Base-by-base conservation (phyloP, 2,888 invertebrate species). In the Dryadula phaetusa region DNA sequence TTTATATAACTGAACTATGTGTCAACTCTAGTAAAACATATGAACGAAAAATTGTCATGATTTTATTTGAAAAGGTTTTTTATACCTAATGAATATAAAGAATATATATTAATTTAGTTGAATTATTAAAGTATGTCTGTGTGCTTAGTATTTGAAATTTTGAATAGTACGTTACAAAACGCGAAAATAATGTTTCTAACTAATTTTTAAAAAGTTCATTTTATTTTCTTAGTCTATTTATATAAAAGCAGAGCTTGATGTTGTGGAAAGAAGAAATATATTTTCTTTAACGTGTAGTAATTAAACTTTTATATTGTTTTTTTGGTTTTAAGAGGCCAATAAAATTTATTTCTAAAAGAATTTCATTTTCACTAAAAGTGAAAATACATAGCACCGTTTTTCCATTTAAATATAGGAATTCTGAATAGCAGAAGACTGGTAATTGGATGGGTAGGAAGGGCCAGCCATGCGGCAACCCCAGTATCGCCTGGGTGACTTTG, bases 401-500 rank as follows among this genome's bases (percentile, higher is more conserved):
- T 64, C n/a, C 40, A 49, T 49, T n/a, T 20, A 60, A 28, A 22
- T 53, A 67, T 64, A 58, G 34, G 54, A 56, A 60, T 58, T 62
- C 47, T 10, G 64, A 64, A 25, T 44, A 52, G 58, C 61, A 52
- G 66, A 52, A 67, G 63, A 32, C 28, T 64, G 69, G 63, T 61
- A 66, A 66, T 65, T 64, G 66, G 64, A 63, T n/a, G 62, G 42
- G 72, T 74, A 64, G 42, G 22, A 52, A 58, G 70, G 69, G 60
- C 72, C 77, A 79, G 75, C 66, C 74, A 75, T 74, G 75, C 77
- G 76, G 74, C 64, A 74, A 75, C 68, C 73, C 67, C 70, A 65
- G 49, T 63, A 69, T 46, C 67, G 71, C 70, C 67, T 72, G 72
- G 71, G 71, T 73, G 75, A 70, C 68, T 73, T 72, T 70, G 76